phyloP scores from a whole-genome alignment of 2,888 invertebrate species.

The Drepanosiphum platanoidis region DNA sequence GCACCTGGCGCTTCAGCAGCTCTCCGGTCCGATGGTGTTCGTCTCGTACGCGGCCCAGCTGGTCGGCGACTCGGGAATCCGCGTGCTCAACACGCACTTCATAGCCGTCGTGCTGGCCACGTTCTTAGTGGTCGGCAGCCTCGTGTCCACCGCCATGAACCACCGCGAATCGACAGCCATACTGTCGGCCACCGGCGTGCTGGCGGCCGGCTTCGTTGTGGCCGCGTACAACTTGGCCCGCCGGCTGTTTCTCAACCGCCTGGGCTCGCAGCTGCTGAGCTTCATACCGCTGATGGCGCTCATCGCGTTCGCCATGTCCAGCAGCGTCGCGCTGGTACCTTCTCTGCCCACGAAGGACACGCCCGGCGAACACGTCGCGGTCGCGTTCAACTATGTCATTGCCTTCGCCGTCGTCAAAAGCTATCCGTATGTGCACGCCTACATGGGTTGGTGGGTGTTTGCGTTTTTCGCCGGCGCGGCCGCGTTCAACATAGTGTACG shows the following conservation, averaged over 20 bases:
- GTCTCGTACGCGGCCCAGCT: constrained; percentile 30
- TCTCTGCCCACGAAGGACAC: background rate
- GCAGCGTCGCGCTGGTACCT: constrained; percentile 29
- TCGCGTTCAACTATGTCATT: constrained; percentile 24
- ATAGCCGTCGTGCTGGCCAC: constrained; percentile 25
- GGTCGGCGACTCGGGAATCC: constrained; percentile 33
- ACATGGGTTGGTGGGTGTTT: constrained; percentile 56
- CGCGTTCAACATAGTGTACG: constrained; percentile 29
- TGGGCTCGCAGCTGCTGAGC: constrained; percentile 46
- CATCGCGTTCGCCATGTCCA: constrained; percentile 22
- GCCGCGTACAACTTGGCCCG: constrained; percentile 29
- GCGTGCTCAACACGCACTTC: constrained; percentile 39
- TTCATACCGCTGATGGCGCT: constrained; percentile 34
- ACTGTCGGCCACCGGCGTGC: constrained; percentile 30
- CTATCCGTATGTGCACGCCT: constrained; percentile 48
- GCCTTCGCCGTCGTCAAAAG: constrained; percentile 22
- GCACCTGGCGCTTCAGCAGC: constrained; percentile 44
- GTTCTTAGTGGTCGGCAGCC: constrained; percentile 31
- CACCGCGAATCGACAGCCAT: constrained; percentile 30
- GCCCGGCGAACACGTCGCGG: constrained; percentile 35
- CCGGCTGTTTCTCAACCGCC: constrained; percentile 35
- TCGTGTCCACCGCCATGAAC: constrained; percentile 44
- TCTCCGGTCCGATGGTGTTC: constrained; percentile 34
- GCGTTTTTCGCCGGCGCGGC: constrained; percentile 19
- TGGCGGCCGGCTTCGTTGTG: constrained; percentile 3